These are phyloP conservation scores for Bombyx mori DNA, from an alignment of 1,140 invertebrate genomes.

Conservation along the genomic window ASM3026992v2 NC_085116.1:17051501-17052000, in stretches of 20 bases:
- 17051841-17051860: too few relatives aligned
- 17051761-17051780: neutral
- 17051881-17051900: too few relatives aligned
- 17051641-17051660: conserved; percentile 58
- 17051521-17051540: conserved; percentile 13
- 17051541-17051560: conserved; percentile 14
- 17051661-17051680: conserved; percentile 61
- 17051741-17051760: conserved; percentile 3
- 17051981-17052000: too few relatives aligned
- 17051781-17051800: conserved; percentile 1
- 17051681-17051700: conserved; percentile 40
- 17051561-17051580: conserved; percentile 18
- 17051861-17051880: too few relatives aligned
- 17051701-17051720: conserved; percentile 5
- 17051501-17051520: conserved; percentile 17
- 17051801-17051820: neutral
- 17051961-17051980: too few relatives aligned
- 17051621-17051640: conserved; percentile 22
- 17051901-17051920: too few relatives aligned
- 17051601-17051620: conserved; percentile 13
- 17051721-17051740: conserved; percentile 5
- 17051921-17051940: too few relatives aligned
- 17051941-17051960: too few relatives aligned
- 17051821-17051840: conserved; percentile 1
- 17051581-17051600: conserved; percentile 13